Conservation (phyloP, 2,113 vertebrate genomes). For the Bambusicola thoracicus region DNA sequence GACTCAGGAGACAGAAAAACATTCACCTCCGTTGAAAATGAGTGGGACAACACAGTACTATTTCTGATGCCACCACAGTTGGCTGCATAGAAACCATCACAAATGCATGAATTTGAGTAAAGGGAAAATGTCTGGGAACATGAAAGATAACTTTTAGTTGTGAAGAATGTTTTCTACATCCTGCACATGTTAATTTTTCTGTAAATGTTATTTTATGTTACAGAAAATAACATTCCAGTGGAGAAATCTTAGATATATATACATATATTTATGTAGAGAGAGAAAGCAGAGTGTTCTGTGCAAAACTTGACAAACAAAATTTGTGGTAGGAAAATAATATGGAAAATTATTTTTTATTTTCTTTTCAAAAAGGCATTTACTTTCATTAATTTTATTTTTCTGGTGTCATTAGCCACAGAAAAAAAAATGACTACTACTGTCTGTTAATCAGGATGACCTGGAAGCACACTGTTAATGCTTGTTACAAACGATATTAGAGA, state of each 20-base stretch:
- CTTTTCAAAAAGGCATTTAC: not conserved
- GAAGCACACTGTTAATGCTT: not conserved
- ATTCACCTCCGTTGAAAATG: no score
- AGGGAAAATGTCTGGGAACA: not conserved
- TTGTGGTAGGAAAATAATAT: not conserved
- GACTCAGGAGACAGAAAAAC: no score
- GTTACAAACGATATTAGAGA: not conserved
- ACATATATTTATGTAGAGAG: not conserved
- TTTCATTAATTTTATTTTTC: conserved; percentile 1
- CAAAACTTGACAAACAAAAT: not conserved
- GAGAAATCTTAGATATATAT: not conserved
- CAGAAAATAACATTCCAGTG: not conserved
- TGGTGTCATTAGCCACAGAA: not conserved
- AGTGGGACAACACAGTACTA: no score
- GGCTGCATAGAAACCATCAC: not conserved
- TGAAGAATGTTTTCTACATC: not conserved
- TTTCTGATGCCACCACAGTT: not conserved
- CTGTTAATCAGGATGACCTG: not conserved
- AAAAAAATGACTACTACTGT: not conserved
- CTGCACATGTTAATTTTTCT: not conserved
- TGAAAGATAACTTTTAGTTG: not conserved
- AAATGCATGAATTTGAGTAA: not conserved
- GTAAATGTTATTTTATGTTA: not conserved
- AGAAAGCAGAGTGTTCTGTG: not conserved
- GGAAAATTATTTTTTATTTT: not conserved